Conservation (phyloP, 2,888 invertebrate genomes). For the Ochropleura leucogaster region DNA sequence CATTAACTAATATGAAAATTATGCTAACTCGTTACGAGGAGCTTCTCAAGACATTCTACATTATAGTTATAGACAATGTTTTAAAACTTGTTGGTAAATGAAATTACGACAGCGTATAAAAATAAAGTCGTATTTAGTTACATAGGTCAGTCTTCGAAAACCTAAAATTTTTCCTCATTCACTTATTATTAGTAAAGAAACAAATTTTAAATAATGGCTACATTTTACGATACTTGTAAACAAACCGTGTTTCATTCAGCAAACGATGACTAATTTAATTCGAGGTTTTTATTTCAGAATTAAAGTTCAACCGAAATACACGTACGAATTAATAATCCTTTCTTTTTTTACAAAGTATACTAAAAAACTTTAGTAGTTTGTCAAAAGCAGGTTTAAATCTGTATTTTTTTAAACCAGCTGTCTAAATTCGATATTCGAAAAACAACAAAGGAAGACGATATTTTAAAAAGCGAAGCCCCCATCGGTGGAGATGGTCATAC, state of each 20-base stretch:
- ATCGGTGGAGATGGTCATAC: constrained; percentile 74
- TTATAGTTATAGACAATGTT: constrained; percentile 43
- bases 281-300: constrained; percentile 11
- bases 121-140: constrained; percentile 19
- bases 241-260: constrained; percentile 35
- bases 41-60: constrained; percentile 37
- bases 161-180: neutral
- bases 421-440: constrained; percentile 26
- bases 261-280: constrained; percentile 23
- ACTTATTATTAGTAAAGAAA: neutral
- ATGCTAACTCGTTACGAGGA: constrained; percentile 59
- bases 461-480: constrained; percentile 70
- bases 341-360: neutral
- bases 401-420: neutral
- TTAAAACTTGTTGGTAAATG: constrained; percentile 42
- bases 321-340: neutral
- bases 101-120: constrained; percentile 32
- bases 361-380: neutral
- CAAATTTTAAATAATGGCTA: constrained; percentile 1
- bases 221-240: constrained; percentile 31
- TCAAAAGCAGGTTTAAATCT: neutral
- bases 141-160: constrained; percentile 1
- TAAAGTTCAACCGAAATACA: constrained; percentile 41
- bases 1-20: constrained; percentile 72
- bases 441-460: constrained; percentile 57